Evolutionary conservation across 2,113 vertebrate species (phyloP).

Genomic region (Porphyrio hochstetteri): DNA sequence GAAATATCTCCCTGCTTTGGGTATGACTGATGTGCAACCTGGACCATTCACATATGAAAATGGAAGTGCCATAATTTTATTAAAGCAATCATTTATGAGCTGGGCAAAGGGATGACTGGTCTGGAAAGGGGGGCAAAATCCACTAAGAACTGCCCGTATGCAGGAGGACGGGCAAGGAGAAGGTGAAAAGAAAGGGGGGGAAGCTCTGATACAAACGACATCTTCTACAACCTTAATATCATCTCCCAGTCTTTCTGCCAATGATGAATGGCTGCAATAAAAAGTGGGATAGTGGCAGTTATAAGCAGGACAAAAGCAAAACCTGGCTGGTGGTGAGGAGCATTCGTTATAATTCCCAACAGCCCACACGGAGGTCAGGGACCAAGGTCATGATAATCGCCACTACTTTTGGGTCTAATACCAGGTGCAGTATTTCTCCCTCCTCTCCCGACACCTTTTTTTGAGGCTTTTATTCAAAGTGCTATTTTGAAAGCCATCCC

Average conservation of each 20-base stretch:
- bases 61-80: not conserved
- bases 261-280: slow-evolving; percentile 66
- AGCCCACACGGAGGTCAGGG: not conserved
- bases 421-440: not conserved
- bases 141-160: not conserved
- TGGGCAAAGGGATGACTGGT: not conserved
- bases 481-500: not conserved
- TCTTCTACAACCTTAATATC: slow-evolving; percentile 54
- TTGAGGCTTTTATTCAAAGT: not conserved
- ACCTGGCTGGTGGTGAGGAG: slow-evolving; percentile 6
- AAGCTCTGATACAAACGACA: slow-evolving; percentile 28
- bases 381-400: not conserved
- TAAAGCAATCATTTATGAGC: slow-evolving; percentile 8
- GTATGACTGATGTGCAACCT: not conserved
- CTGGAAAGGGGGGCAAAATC: not conserved
- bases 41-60: slow-evolving; percentile 33
- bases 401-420: not conserved
- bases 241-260: slow-evolving; percentile 42
- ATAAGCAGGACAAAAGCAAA: slow-evolving; percentile 49
- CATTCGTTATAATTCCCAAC: not conserved
- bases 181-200: not conserved
- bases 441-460: not conserved
- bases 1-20: slow-evolving; percentile 2
- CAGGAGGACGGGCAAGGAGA: not conserved
- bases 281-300: not conserved